Percentiles rank a stretch among this genome's conserved stretches.
Evolutionary conservation across 2,797 vertebrate species (phyloP).

Genomic region (Sebastiscus tertius): DNA sequence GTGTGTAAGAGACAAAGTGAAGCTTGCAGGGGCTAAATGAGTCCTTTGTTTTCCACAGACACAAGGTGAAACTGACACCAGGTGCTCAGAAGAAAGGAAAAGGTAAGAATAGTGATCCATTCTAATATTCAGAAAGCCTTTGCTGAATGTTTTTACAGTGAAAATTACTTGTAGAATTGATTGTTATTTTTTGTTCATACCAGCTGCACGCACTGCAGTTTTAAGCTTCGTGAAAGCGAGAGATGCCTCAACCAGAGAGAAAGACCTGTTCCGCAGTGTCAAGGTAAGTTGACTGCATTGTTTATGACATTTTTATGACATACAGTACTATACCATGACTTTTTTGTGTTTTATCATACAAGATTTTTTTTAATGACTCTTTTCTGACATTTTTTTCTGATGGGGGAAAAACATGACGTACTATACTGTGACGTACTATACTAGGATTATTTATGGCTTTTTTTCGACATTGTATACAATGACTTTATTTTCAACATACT

Average conservation of each 20-base stretch:
- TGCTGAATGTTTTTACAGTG: not conserved
- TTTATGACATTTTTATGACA: too few species aligned
- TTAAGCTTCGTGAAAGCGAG: slow-evolving; percentile 94
- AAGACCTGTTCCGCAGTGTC: slow-evolving; percentile 94
- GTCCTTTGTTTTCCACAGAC: slow-evolving; percentile 76
- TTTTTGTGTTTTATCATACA: not conserved
- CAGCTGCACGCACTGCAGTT: slow-evolving; percentile 95
- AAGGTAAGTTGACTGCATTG: slow-evolving; percentile 84
- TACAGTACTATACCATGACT: not conserved
- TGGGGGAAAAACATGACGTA: too few species aligned
- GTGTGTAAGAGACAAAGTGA: not conserved
- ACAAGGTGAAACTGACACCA: slow-evolving; percentile 97
- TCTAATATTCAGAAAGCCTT: not conserved
- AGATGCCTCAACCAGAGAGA: slow-evolving; percentile 89
- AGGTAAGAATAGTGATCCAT: slow-evolving; percentile 79
- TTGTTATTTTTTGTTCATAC: slow-evolving; percentile 6
- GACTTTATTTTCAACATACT: too few species aligned
- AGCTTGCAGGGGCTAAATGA: not conserved
- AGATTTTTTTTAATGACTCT: not conserved
- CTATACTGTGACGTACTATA: not conserved
- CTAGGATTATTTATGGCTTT: too few species aligned
- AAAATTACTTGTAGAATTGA: not conserved
- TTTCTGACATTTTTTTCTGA: not conserved
- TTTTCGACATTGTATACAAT: too few species aligned
- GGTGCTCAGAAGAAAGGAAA: slow-evolving; percentile 98